Conservation (phyloP, 2,888 invertebrate species). For the Thelaira solivaga region DNA sequence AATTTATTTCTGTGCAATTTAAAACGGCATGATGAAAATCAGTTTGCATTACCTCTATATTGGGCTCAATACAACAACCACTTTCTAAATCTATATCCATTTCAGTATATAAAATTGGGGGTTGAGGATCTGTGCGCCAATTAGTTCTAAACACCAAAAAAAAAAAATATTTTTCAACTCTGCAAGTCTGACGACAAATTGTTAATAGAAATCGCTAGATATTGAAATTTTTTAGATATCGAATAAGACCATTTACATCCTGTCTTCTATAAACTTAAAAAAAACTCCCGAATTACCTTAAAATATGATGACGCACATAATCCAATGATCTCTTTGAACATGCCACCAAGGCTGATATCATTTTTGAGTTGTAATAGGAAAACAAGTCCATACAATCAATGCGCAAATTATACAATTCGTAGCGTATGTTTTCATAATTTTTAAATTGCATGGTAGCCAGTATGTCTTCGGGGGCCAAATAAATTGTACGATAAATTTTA, state of each 20-base stretch:
- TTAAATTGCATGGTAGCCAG: constrained; percentile 77
- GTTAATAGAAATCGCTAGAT: too few relatives aligned
- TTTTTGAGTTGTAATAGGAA: constrained; percentile 86
- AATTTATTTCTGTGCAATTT: constrained; percentile 84
- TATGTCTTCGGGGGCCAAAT: constrained; percentile 70
- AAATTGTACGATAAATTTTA: constrained; percentile 73
- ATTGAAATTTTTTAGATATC: too few relatives aligned
- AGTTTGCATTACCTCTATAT: constrained; percentile 71
- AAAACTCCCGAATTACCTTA: constrained; percentile 67
- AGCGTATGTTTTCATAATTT: constrained; percentile 81
- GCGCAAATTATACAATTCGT: constrained; percentile 81
- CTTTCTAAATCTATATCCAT: constrained; percentile 69
- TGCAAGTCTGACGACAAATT: too few relatives aligned
- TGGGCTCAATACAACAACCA: constrained; percentile 70
- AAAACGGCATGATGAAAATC: constrained; percentile 77
- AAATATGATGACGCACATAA: constrained; percentile 80
- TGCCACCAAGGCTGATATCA: constrained; percentile 85
- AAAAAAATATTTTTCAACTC: not conserved
- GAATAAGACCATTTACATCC: not conserved
- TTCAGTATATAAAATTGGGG: constrained; percentile 70
- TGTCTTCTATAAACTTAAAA: too few relatives aligned
- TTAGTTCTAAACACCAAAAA: constrained; percentile 67
- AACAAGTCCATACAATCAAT: constrained; percentile 89
- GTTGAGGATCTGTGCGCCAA: constrained; percentile 66
- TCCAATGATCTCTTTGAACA: constrained; percentile 86